These are phyloP conservation scores for Sciurus niger DNA, from an alignment of 2,113 vertebrate genomes.

Conservation along the genomic window DNA sequence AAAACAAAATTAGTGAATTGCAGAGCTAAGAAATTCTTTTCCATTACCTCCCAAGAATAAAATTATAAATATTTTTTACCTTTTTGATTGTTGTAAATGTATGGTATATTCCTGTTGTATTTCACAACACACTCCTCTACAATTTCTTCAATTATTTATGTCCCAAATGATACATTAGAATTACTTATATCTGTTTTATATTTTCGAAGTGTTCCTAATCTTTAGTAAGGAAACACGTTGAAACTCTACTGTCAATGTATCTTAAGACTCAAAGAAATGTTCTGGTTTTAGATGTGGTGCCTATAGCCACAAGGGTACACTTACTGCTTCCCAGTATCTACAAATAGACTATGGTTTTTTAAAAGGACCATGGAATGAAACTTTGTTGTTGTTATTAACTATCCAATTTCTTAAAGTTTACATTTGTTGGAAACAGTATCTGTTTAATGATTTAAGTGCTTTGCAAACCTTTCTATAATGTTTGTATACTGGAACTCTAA, in stretches of 20 bases:
- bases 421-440: background rate
- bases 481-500: background rate
- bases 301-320: background rate
- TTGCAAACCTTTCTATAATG: constrained; percentile 9
- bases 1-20: background rate
- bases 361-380: constrained; percentile 25
- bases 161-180: background rate
- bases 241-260: background rate
- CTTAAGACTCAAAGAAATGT: background rate
- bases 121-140: background rate
- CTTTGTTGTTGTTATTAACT: background rate
- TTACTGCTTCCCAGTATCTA: constrained; percentile 51
- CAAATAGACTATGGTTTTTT: constrained; percentile 67
- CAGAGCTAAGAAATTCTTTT: background rate
- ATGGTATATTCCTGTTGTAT: background rate
- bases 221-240: background rate
- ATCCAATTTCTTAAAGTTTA: constrained; percentile 7
- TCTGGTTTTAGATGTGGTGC: background rate
- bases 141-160: background rate
- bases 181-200: background rate
- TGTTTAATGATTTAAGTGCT: background rate
- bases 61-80: constrained; percentile 63
- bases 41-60: background rate
- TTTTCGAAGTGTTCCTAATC: constrained; percentile 39
- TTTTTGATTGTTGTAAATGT: constrained; percentile 51